Percentiles rank a stretch among this genome's conserved stretches.
These are phyloP conservation scores for Conopomorpha cramerella DNA, from an alignment of 1,140 invertebrate species.

Conservation along the genomic window DNA sequence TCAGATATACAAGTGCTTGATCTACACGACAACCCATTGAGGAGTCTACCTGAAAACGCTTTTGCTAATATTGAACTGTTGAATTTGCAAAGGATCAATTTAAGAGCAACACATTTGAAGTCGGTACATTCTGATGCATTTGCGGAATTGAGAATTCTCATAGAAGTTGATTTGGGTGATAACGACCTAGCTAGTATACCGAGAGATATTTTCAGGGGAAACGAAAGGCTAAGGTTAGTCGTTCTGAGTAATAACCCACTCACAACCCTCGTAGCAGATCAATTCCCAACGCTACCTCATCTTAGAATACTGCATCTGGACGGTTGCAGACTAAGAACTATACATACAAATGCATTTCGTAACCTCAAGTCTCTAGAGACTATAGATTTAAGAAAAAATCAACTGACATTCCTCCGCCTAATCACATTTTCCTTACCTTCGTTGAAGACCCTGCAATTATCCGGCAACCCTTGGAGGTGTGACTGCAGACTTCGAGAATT, in stretches of 20 bases:
- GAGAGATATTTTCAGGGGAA: conserved; percentile 74
- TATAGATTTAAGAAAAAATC: conserved; percentile 51
- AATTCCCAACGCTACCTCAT: conserved; percentile 76
- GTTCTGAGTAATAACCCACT: conserved; percentile 76
- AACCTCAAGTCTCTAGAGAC: conserved; percentile 50
- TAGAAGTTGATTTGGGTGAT: conserved; percentile 84
- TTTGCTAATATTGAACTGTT: conserved; percentile 79
- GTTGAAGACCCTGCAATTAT: conserved; percentile 77
- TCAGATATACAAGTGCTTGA: conserved; percentile 86
- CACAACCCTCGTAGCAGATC: conserved; percentile 63
- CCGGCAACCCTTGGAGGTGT: conserved; percentile 89
- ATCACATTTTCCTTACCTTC: conserved; percentile 47
- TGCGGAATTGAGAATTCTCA: conserved; percentile 81
- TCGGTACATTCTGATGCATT: conserved; percentile 83
- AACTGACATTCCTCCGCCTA: conserved; percentile 49
- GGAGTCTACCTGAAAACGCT: conserved; percentile 75
- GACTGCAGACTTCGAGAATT: conserved; percentile 84
- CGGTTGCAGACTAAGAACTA: conserved; percentile 72
- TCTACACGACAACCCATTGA: conserved; percentile 78
- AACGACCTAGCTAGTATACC: conserved; percentile 73
- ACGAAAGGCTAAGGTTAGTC: conserved; percentile 73
- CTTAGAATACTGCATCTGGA: conserved; percentile 77
- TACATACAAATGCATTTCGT: conserved; percentile 69
- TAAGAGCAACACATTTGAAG: conserved; percentile 73
- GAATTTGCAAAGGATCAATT: conserved; percentile 82